Base-by-base conservation (phyloP, 2,888 invertebrate genomes). In the Andrena flavipes region DNA sequence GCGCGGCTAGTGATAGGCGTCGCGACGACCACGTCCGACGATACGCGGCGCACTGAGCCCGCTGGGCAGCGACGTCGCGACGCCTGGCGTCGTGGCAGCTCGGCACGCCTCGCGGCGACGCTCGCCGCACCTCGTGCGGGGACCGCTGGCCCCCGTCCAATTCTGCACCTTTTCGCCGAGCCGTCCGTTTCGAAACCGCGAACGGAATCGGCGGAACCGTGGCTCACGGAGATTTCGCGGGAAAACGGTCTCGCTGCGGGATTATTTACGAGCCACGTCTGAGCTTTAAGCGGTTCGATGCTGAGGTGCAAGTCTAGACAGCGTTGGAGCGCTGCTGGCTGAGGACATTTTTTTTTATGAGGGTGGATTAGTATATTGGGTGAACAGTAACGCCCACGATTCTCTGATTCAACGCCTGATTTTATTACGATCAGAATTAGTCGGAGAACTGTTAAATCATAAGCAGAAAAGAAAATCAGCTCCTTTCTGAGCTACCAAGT, bases 11-110 rank as follows among this genome's bases (percentile, higher is more conserved):
- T 23, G 51, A 60, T 35, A 33, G 59, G 42, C 49, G 35, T 48
- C 76, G 68, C 74, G 29, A 78, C 65, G 65, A 42, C 42, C 80
- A 83, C 87, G 76, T 72, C 62, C 78, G 71, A 85, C 78, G 86
- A 75, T 86, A 81, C 84, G 87, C 88, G 89, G 88, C 65, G 76
- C 59, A 88, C 88, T 88, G 87, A 86, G 68, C 71, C 49, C 29
- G 35, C 70, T 1, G 77, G 77, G 73, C 75, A 88, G 84, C 88
- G 91, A 83, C 91, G 91, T 84, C 84, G 76, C 75, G 80, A 80
- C 85, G 87, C 84, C 80, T 82, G 84, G 86, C 91, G 88, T 90
- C 89, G 88, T 74, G 80, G 71, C 65, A 68, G 70, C 67, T 78
- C 88, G 84, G 71, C 62, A 85, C 82, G 68, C 74, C 81, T 84